Evolutionary conservation across 2,797 vertebrate genomes (phyloP).

Genomic region (Pogonophryne albipinna): DNA sequence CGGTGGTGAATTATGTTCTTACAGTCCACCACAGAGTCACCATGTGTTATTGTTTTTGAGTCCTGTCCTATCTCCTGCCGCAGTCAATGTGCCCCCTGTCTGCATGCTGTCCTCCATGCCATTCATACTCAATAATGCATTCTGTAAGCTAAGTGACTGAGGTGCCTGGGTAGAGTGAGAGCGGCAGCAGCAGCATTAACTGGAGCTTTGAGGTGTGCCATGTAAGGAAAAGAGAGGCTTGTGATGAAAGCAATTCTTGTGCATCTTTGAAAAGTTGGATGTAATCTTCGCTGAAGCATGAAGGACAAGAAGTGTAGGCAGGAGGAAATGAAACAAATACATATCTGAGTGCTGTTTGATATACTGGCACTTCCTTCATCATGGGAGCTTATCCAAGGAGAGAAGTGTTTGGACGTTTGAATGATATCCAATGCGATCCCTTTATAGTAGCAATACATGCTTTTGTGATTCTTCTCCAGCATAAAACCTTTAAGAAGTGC

Average conservation of each 20-base stretch:
- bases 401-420: slow-evolving; percentile 20
- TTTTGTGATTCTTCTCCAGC: slow-evolving; percentile 25
- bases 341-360: slow-evolving; percentile 63
- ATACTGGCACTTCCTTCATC: slow-evolving; percentile 13
- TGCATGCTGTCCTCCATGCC: slow-evolving; percentile 5
- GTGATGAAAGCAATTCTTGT: slow-evolving; percentile 45
- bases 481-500: neutral
- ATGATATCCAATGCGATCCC: slow-evolving; percentile 10
- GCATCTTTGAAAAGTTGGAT: slow-evolving; percentile 38
- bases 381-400: slow-evolving; percentile 27
- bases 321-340: slow-evolving; percentile 74
- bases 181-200: slow-evolving; percentile 24
- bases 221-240: slow-evolving; percentile 13
- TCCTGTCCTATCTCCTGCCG: neutral
- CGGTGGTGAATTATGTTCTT: too few species aligned
- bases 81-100: neutral
- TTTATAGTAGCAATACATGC: slow-evolving; percentile 7
- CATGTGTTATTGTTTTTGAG: neutral
- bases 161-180: slow-evolving; percentile 16
- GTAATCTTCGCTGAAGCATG: slow-evolving; percentile 51
- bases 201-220: slow-evolving; percentile 12
- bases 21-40: neutral
- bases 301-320: slow-evolving; percentile 47
- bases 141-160: slow-evolving; percentile 11
- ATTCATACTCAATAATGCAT: slow-evolving; percentile 38